A percentile compares a stretch with the other conserved stretches of the same genome.
Conservation (phyloP, 2,113 vertebrate genomes). For the Phylloscopus whistleri region DNA sequence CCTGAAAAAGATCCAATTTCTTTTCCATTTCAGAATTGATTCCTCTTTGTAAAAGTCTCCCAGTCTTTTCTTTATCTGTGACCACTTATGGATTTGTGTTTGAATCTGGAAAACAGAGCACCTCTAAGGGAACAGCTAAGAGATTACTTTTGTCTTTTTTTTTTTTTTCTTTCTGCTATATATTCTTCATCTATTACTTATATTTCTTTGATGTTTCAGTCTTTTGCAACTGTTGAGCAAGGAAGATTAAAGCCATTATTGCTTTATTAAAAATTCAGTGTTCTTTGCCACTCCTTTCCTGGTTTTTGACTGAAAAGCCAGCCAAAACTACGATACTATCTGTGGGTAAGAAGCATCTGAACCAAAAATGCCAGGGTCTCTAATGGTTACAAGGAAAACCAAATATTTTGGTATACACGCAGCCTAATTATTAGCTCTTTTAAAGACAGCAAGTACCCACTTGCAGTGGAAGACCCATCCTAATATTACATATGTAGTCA, state of each 20-base stretch:
- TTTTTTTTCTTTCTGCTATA: neutral
- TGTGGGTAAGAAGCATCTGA: slow-evolving; percentile 38
- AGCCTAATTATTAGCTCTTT: slow-evolving; percentile 30
- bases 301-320: slow-evolving; percentile 4
- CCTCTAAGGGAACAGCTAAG: neutral
- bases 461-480: slow-evolving; percentile 13
- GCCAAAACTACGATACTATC: slow-evolving; percentile 25
- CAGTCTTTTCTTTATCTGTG: neutral
- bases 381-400: neutral
- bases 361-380: neutral
- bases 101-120: neutral
- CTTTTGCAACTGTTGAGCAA: slow-evolving; percentile 11
- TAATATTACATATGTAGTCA: neutral
- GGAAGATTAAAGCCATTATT: neutral
- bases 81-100: neutral
- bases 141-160: neutral
- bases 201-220: slow-evolving; percentile 1
- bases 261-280: neutral
- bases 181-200: neutral
- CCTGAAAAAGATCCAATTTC: neutral
- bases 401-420: neutral
- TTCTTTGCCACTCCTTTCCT: slow-evolving; percentile 52
- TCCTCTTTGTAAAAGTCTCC: neutral
- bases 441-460: slow-evolving; percentile 32
- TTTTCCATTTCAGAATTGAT: neutral